Evolutionary conservation across 2,797 vertebrate genomes (phyloP).

Genomic region (Ambastaia sidthimunki): DNA sequence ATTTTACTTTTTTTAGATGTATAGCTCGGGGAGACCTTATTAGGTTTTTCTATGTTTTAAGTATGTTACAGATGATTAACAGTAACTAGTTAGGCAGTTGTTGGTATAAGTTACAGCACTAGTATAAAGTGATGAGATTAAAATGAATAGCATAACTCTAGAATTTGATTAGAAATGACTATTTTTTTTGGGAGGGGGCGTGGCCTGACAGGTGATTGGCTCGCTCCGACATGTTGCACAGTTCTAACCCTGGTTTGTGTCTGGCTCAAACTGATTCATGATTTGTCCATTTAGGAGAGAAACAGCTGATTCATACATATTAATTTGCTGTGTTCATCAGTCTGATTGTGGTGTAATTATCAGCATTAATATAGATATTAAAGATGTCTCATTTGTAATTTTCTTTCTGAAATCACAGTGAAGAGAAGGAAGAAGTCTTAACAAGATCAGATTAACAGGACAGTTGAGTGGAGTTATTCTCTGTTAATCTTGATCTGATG

Average conservation of each 20-base stretch:
- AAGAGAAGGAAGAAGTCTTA: slow-evolving; percentile 6
- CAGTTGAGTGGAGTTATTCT: neutral
- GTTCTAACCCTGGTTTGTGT: neutral
- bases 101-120: neutral
- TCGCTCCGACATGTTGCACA: too few relatives aligned
- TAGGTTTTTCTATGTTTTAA: too few relatives aligned
- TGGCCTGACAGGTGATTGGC: too few relatives aligned
- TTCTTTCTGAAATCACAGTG: neutral
- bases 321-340: neutral
- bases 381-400: neutral
- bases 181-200: too few relatives aligned
- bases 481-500: too few relatives aligned
- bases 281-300: neutral
- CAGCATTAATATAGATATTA: neutral
- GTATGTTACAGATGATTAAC: neutral
- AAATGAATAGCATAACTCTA: too few relatives aligned
- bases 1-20: neutral
- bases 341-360: neutral
- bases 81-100: neutral
- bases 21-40: too few relatives aligned
- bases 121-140: neutral
- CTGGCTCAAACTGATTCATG: neutral
- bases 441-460: slow-evolving; percentile 19
- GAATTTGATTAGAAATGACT: too few relatives aligned
- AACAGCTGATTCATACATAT: neutral